Conservation (phyloP, 2,888 invertebrate species). For the Meghimatium bilineatum region DNA sequence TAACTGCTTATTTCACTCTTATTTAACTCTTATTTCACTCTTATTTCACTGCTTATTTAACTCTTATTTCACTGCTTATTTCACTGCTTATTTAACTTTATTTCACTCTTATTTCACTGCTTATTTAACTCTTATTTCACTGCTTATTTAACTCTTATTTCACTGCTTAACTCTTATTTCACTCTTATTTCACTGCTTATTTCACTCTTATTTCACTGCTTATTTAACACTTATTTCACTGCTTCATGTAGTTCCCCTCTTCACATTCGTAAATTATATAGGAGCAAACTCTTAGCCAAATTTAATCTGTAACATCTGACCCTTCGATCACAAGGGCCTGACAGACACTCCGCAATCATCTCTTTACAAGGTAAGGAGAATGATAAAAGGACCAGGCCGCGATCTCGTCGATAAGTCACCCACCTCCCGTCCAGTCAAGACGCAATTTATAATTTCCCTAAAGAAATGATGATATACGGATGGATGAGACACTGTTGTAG, state of each 20-base stretch:
- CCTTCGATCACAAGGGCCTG: constrained; percentile 8
- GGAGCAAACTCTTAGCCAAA: not conserved
- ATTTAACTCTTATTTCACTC: too few relatives aligned
- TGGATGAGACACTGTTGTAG: constrained; percentile 32
- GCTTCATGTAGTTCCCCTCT: not conserved
- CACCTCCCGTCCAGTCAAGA: constrained; percentile 23
- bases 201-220: too few relatives aligned
- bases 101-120: too few relatives aligned
- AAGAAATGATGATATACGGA: constrained; percentile 46
- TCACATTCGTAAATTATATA: not conserved
- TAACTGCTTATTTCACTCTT: too few relatives aligned
- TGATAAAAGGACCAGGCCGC: constrained; percentile 15
- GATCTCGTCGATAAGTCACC: not conserved
- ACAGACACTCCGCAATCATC: constrained; percentile 25
- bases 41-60: too few relatives aligned
- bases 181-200: too few relatives aligned
- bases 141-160: too few relatives aligned
- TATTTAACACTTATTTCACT: not conserved
- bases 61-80: too few relatives aligned
- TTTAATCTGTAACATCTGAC: constrained; percentile 3
- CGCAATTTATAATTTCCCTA: constrained; percentile 45
- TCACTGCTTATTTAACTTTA: too few relatives aligned
- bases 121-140: too few relatives aligned
- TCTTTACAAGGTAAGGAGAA: constrained; percentile 40
- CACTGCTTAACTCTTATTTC: too few relatives aligned